phyloP scores from a whole-genome alignment of 64 coral and sea anemone species.

The Pachyseris speciosa region DNA sequence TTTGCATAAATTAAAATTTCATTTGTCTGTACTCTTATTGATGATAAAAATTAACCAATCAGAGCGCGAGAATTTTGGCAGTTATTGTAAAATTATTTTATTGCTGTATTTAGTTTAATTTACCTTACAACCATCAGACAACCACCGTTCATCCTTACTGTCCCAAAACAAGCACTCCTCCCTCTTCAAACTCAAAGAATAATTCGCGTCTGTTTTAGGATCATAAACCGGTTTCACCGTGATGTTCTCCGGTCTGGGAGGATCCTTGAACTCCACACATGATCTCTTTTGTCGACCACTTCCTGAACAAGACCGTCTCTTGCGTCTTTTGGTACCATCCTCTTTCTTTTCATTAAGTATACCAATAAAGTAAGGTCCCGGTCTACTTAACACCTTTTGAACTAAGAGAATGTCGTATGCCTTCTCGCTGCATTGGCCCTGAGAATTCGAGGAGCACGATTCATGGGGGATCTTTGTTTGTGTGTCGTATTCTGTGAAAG shows the following conservation, averaged over 20 bases:
- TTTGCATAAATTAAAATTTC: too few species aligned
- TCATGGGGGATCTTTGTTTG: constrained; percentile 23
- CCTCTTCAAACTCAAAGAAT: constrained; percentile 48
- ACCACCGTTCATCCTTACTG: constrained; percentile 49
- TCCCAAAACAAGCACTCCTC: constrained; percentile 79
- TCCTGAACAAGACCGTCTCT: constrained; percentile 69
- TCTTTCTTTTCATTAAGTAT: constrained; percentile 30
- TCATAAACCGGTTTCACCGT: constrained; percentile 71
- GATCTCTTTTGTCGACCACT: constrained; percentile 68
- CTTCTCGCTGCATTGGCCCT: neutral
- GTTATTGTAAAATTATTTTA: too few species aligned
- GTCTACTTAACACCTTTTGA: constrained; percentile 5
- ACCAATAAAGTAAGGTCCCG: constrained; percentile 65
- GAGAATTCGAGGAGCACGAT: neutral
- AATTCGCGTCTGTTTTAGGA: constrained; percentile 74
- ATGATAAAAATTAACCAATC: too few species aligned
- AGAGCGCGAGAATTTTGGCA: too few species aligned
- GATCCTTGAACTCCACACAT: constrained; percentile 81
- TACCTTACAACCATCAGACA: constrained; percentile 74
- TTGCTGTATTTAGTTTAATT: too few species aligned
- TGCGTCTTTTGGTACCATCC: constrained; percentile 14
- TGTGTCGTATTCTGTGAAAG: constrained; percentile 49
- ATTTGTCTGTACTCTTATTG: too few species aligned
- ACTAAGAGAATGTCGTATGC: constrained; percentile 38
- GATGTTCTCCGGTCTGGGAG: constrained; percentile 72